Base-by-base conservation (phyloP, 2,888 invertebrate genomes). In the Megaustenia siamemsis region DNA sequence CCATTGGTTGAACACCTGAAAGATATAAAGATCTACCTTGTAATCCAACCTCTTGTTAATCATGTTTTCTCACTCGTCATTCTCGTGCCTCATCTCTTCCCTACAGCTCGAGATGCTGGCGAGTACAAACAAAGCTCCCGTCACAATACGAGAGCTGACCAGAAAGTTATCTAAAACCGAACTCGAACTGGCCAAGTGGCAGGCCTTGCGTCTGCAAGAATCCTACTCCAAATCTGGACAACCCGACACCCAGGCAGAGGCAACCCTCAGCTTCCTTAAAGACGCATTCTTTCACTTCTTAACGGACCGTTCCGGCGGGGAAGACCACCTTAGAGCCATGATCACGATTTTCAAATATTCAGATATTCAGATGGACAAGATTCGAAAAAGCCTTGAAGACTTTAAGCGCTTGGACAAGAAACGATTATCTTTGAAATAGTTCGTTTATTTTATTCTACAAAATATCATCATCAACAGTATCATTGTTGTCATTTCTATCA, bases 231-330 rank as follows among this genome's bases (percentile, higher is more conserved):
- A 88, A 28, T 90, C 89, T n/a, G 88, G 88, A 28, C 88, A 86
- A 83, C 92, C 93, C 53, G 91, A 90, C 82, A 93, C 91, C 28
- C 90, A 93, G 79, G 90, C 92, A 0, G 92, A 91, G 18, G 91
- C 90, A 10, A 92, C 90, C 2, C 88, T 93, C 12, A 85, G 88
- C 18, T 93, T 93, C 83, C 88, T 93, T 12, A 90, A 90, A 53
- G 93, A 93, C 86, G 90, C 92, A 2, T 90, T 93, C 83, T 92
- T 90, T 82, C 93, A 93, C 85, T 93, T 91, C 79, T 81, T 93
- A n/a, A 87, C 85, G 21, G 88, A 88, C 40, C 56, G 21, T 15
- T 88, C 90, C 0, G 92, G 90, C 56, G 89, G 89, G 32, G 88
- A 87, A n/a, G 89, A 89, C 38, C 92, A 93, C 75, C 84, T 93